Evolutionary conservation across 2,113 vertebrate species (phyloP).

Genomic region (Protobothrops flavoviridis): DNA sequence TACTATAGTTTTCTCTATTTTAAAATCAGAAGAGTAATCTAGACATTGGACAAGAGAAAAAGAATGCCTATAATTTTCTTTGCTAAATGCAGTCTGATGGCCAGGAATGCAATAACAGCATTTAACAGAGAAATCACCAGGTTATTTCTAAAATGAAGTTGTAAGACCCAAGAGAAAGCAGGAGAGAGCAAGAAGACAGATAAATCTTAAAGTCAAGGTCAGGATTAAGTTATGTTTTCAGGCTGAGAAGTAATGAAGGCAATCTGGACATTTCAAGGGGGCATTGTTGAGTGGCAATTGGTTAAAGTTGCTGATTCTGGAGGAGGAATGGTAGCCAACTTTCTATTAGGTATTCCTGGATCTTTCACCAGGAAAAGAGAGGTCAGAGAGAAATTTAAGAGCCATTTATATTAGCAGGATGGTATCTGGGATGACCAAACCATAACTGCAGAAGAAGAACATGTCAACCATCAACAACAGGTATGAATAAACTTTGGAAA

Average conservation of each 20-base stretch:
- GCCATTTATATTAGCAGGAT: neutral
- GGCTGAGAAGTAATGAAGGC: neutral
- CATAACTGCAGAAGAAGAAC: conserved; percentile 20
- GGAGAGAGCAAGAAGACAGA: neutral
- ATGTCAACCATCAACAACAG: neutral
- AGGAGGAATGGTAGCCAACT: neutral
- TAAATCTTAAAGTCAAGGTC: neutral
- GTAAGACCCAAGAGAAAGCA: neutral
- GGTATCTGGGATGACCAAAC: neutral
- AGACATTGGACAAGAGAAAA: neutral
- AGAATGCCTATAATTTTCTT: neutral
- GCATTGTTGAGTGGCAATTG: neutral
- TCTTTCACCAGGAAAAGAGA: neutral
- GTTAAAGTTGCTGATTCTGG: neutral
- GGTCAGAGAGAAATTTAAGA: neutral
- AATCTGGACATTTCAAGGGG: neutral
- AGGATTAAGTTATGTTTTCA: neutral
- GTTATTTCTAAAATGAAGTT: neutral
- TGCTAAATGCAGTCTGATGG: neutral
- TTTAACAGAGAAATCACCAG: neutral
- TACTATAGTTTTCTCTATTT: neutral
- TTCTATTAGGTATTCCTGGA: neutral
- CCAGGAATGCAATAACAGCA: neutral
- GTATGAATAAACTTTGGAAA: conserved; percentile 9
- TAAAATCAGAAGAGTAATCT: neutral